Conservation (phyloP, 2,797 vertebrate genomes). For the Euthynnus affinis region DNA sequence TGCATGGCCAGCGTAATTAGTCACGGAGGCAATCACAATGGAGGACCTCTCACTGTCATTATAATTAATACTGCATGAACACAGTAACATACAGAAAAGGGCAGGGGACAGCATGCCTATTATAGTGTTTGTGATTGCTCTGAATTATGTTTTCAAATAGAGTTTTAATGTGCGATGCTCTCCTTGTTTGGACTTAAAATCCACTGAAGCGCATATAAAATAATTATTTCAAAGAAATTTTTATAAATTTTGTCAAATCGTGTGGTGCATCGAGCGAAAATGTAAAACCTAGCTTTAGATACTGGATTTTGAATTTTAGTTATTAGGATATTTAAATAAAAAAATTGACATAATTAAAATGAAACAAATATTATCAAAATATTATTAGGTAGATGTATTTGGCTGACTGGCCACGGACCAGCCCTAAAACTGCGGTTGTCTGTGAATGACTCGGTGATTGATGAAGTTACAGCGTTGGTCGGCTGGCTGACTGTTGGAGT, state of each 20-base stretch:
- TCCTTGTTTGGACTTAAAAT: background rate
- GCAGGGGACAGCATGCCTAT: slow-evolving; percentile 7
- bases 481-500: no score
- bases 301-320: background rate
- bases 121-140: background rate
- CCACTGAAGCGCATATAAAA: background rate
- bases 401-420: no score
- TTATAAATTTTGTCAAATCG: background rate
- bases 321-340: background rate
- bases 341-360: no score
- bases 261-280: background rate
- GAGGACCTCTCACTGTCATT: slow-evolving; percentile 24
- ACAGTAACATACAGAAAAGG: no score
- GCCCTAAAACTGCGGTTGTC: no score
- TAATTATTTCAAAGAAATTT: no score
- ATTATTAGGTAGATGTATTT: background rate
- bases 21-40: slow-evolving; percentile 21
- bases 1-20: slow-evolving; percentile 43
- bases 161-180: background rate
- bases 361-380: background rate
- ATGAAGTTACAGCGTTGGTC: no score
- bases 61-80: slow-evolving; percentile 14
- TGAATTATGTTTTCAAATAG: background rate
- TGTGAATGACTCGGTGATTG: no score
- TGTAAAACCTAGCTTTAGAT: background rate